Evolutionary conservation across 2,888 invertebrate genomes (phyloP).

Genomic region (Pocota personata): DNA sequence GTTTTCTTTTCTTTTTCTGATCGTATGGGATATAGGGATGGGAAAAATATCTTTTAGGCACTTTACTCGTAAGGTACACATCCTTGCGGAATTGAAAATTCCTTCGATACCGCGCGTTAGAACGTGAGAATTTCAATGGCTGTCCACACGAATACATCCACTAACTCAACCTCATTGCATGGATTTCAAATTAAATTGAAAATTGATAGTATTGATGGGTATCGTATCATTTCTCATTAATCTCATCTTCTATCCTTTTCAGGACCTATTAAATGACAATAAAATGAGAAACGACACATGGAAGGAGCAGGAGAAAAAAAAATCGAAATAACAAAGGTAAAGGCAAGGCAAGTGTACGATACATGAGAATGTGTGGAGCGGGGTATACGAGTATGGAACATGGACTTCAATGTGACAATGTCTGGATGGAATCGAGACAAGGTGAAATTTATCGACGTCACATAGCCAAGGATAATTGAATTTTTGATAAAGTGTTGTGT

Average conservation of each 20-base stretch:
- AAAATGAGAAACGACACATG: slow-evolving; percentile 31
- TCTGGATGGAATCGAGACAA: slow-evolving; percentile 61
- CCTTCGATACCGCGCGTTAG: background rate
- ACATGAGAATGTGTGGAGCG: background rate
- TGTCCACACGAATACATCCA: slow-evolving; percentile 43
- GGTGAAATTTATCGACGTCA: slow-evolving; percentile 71
- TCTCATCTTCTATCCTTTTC: slow-evolving; percentile 62
- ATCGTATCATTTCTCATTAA: slow-evolving; percentile 74
- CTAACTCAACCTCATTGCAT: slow-evolving; percentile 7
- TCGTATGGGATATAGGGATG: background rate
- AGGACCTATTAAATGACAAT: slow-evolving; percentile 66
- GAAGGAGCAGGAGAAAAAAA: background rate
- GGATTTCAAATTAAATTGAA: slow-evolving; percentile 72
- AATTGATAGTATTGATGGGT: slow-evolving; percentile 73
- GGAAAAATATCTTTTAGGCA: background rate
- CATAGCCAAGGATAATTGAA: slow-evolving; percentile 70
- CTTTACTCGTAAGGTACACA: background rate
- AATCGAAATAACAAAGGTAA: background rate
- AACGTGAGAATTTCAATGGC: slow-evolving; percentile 17
- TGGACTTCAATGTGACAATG: slow-evolving; percentile 47
- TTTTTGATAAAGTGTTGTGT: slow-evolving; percentile 66
- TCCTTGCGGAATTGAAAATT: slow-evolving; percentile 50
- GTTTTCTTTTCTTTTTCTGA: background rate
- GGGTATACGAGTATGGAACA: background rate
- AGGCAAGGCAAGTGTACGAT: too few species aligned